Evolutionary conservation across 2,113 vertebrate genomes (phyloP), one percentile per base, ranked within the genome.

Genomic region (Pycnonotus jocosus): DNA sequence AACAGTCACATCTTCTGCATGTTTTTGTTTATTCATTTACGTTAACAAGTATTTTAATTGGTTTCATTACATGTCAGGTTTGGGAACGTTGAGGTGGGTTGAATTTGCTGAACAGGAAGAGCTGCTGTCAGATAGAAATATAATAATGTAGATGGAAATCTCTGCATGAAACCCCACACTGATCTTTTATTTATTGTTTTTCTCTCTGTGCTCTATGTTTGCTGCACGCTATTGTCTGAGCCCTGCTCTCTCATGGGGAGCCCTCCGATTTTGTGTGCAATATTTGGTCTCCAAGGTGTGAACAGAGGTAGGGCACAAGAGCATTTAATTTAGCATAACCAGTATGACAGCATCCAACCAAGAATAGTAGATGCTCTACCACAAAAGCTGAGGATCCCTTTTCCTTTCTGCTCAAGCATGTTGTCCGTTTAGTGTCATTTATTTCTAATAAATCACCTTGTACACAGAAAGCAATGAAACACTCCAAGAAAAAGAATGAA

Each of bases 21-120:
- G 6, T 21, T 35, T 65, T 86, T 88, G 70, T 93, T 91, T 96
- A 90, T 96, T 94, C 94, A 95, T 84, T 96, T 92, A 86, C 48
- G 22, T 89, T 94, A 86, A 81, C 65, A 69, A 90, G 61, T 74
- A 48, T 88, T 96, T 96, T 91, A 90, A 94, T 94, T 91, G 86
- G 48, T 86, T 95, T 93, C 2, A 0, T 84, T 95, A 81, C 86
- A 48, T 42, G 82, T 71, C 40, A 44, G 44, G 69, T 57, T 82
- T 37, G 69, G 74, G 54, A 85, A 76, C 1, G 0, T 61, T 61
- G 50, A 79, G 37, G 18, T 81, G 81, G 27, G 24, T 47, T 78
- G 56, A 74, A 84, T 88, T 68, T 86, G 44, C 58, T 61, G 73
- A 90, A 68, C 45, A 35, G 2, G 1, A 79, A 69, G 31, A 84